Evolutionary conservation across 1,140 invertebrate genomes (phyloP).

Genomic region (Pseudomyrmex dendroicus): DNA sequence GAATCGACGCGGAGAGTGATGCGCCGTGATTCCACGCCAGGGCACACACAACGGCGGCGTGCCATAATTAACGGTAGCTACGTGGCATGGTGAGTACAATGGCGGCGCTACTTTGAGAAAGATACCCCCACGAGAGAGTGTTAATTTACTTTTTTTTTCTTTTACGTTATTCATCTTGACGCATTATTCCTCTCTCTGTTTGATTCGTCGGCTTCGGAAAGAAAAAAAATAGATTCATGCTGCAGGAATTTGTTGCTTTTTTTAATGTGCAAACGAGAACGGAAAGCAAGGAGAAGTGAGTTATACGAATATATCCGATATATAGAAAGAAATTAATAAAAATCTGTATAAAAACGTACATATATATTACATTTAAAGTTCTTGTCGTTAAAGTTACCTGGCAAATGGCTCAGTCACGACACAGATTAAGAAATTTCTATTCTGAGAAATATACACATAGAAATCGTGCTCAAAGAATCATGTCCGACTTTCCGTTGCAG

Average conservation of each 20-base stretch:
- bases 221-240: slow-evolving; percentile 20
- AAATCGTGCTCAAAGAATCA: slow-evolving; percentile 1
- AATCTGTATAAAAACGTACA: neutral
- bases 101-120: slow-evolving; percentile 68
- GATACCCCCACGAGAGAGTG: slow-evolving; percentile 56
- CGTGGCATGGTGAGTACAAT: slow-evolving; percentile 65
- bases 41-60: slow-evolving; percentile 55
- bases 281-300: neutral
- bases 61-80: slow-evolving; percentile 75
- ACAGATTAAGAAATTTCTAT: slow-evolving; percentile 40
- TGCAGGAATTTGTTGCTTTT: slow-evolving; percentile 19
- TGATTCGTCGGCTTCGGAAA: slow-evolving; percentile 25
- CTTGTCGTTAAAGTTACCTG: neutral
- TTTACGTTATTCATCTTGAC: slow-evolving; percentile 58
- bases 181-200: neutral
- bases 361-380: slow-evolving; percentile 1
- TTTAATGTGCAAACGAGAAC: slow-evolving; percentile 9
- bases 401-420: slow-evolving; percentile 3
- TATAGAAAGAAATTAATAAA: neutral
- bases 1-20: slow-evolving; percentile 64
- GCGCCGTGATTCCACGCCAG: slow-evolving; percentile 43
- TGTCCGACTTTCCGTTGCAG: slow-evolving; percentile 46
- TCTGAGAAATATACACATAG: slow-evolving; percentile 14
- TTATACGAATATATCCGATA: neutral
- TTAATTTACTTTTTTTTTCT: slow-evolving; percentile 73